These are phyloP conservation scores for Agrochola circellaris DNA, from an alignment of 2,888 invertebrate genomes.

Conservation along the genomic window DNA sequence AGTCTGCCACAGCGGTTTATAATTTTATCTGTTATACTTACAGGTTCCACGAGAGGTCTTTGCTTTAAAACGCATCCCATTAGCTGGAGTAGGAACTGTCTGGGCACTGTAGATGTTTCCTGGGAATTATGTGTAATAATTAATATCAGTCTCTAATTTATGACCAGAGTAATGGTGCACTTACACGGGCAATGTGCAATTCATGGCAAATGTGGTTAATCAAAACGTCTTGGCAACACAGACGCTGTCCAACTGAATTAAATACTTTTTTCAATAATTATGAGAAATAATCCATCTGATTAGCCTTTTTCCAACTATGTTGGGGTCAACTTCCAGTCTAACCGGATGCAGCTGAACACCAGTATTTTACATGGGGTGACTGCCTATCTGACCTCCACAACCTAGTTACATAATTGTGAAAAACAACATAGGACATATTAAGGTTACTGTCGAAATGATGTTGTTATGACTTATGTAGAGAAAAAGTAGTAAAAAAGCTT, in stretches of 20 bases:
- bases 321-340: not conserved
- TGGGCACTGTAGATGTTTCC: conserved; percentile 64
- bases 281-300: not conserved
- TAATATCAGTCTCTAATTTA: not conserved
- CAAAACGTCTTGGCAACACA: not conserved
- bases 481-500: not conserved
- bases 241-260: not conserved
- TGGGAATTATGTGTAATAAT: conserved; percentile 35
- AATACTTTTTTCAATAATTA: not conserved
- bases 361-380: not conserved
- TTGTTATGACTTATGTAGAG: not conserved
- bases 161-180: not conserved
- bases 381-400: not conserved
- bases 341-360: not conserved
- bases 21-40: conserved; percentile 29
- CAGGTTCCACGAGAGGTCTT: conserved; percentile 47
- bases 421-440: not conserved
- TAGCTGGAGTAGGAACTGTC: conserved; percentile 55
- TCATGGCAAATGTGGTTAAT: not conserved
- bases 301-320: not conserved
- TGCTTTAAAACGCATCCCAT: conserved; percentile 43
- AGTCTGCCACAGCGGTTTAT: not conserved
- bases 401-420: not conserved
- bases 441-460: too few species aligned
- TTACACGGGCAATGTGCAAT: not conserved